Percentiles rank a stretch among this genome's conserved stretches.
These are phyloP conservation scores for Scaptomyza flava DNA, from an alignment of 2,888 invertebrate species.

Conservation along the genomic window DNA sequence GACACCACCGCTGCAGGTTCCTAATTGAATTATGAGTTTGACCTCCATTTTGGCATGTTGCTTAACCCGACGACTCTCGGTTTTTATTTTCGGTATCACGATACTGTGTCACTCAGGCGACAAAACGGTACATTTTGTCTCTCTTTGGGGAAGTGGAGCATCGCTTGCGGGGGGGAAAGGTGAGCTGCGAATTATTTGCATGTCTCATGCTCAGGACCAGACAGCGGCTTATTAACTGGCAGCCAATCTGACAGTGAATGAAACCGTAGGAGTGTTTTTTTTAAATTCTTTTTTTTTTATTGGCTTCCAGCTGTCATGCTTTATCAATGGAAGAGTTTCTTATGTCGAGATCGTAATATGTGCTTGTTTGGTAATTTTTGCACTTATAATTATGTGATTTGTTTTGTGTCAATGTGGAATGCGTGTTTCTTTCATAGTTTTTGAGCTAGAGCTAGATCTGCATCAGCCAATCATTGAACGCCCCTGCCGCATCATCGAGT, in stretches of 20 bases:
- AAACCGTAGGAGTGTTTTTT: conserved; percentile 54
- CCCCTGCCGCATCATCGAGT: too few species aligned
- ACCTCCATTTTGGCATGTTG: conserved; percentile 73
- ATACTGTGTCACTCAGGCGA: conserved; percentile 65
- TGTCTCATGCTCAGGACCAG: conserved; percentile 55
- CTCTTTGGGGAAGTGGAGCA: conserved; percentile 5
- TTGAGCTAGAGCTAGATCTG: too few species aligned
- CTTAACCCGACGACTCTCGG: conserved; percentile 45
- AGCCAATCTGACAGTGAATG: conserved; percentile 62
- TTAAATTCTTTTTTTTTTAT: neutral
- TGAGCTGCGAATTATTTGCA: conserved; percentile 35
- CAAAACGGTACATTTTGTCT: conserved; percentile 67
- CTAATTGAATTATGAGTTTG: conserved; percentile 77
- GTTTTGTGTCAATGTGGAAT: too few species aligned
- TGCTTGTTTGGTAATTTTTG: neutral
- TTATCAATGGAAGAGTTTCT: conserved; percentile 40
- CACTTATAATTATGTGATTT: conserved; percentile 1
- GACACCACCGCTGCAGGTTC: conserved; percentile 71
- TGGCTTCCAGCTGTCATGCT: conserved; percentile 9
- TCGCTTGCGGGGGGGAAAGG: neutral
- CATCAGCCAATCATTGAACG: too few species aligned
- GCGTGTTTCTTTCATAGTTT: too few species aligned
- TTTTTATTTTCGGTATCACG: conserved; percentile 73
- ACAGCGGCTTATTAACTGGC: conserved; percentile 51
- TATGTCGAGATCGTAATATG: neutral